Evolutionary conservation across 30 jellyfish, hydroid and myxozoan species (phyloP), one percentile per base, ranked within the genome.

Genomic region (Hydractinia symbiolongicarpus): DNA sequence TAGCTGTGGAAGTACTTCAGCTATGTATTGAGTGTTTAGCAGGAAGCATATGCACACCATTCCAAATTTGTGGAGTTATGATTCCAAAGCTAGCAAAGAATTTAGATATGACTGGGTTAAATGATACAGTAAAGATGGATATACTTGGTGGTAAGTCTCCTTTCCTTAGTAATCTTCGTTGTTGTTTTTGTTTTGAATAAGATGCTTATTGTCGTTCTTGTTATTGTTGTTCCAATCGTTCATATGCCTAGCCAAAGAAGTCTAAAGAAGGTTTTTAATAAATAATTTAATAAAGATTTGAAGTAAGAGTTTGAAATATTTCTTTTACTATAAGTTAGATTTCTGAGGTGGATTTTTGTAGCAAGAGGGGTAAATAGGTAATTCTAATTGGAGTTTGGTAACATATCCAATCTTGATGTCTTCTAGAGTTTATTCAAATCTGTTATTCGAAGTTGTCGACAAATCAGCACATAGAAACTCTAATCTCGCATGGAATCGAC

Each of bases 41-140:
- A 14, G 57, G 53, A 17, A 64, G 86, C n/a, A 17, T 81, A 55
- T 70, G 86, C 17, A 53, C 88, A 6, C 66, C 90, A 7, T 88
- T 88, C 79, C 94, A 88, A 61, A 83, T 88, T 40, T 88, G 94
- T 72, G 87, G 89, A n/a, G 90, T 83, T 17, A 66, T 88, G 88
- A 62, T 88, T n/a, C 96, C 96, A 16, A 88, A 83, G 66, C 81
- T 88, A 30, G 94, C 79, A 61, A 79, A 67, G 54, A 88, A 88
- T 67, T 54, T 88, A 9, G 75, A 83, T 79, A 66, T 62, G 66
- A 83, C 89, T 6, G 83, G 52, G 8, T 78, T 83, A 11, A 20
- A 81, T 53, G 94, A 88, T 57, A 13, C 66, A 4, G 83, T 73
- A 51, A 88, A 88, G 66, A 55, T 76, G 14, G 72, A 68, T 14